phyloP scores from a whole-genome alignment of 2,797 vertebrate genomes.

The Delichon dasypus region DNA sequence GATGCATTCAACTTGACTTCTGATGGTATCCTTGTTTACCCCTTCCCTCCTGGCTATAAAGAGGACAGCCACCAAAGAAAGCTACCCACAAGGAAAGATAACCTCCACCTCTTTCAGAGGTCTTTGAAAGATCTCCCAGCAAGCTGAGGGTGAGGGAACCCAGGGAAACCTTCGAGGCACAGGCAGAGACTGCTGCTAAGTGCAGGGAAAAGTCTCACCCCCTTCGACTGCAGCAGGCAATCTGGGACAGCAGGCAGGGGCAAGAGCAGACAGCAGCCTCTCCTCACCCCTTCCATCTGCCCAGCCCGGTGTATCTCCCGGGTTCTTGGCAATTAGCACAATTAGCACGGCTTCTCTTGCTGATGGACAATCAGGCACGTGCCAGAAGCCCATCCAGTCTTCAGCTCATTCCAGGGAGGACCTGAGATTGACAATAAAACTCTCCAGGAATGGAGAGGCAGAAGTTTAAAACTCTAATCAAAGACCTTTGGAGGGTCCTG shows the following conservation, averaged over 20 bases:
- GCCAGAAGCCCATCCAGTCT: background rate
- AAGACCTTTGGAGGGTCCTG: background rate
- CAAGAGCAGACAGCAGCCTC: background rate
- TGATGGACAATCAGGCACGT: background rate
- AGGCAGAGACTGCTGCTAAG: background rate
- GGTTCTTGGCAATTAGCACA: background rate
- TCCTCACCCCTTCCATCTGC: background rate
- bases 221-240: background rate
- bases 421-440: background rate
- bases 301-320: accelerated
- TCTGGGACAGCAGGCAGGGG: background rate
- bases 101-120: background rate
- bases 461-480: background rate
- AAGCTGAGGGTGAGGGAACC: background rate
- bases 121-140: background rate
- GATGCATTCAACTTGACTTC: background rate
- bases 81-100: background rate
- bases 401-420: background rate
- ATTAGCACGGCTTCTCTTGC: background rate
- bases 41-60: background rate
- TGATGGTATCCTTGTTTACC: background rate
- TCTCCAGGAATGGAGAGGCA: background rate
- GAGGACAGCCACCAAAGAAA: background rate
- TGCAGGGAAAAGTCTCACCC: background rate
- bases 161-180: background rate